Evolutionary conservation across 2,113 vertebrate species (phyloP), one percentile per base, ranked within the genome.

Genomic region (Phalacrocorax pelagicus): DNA sequence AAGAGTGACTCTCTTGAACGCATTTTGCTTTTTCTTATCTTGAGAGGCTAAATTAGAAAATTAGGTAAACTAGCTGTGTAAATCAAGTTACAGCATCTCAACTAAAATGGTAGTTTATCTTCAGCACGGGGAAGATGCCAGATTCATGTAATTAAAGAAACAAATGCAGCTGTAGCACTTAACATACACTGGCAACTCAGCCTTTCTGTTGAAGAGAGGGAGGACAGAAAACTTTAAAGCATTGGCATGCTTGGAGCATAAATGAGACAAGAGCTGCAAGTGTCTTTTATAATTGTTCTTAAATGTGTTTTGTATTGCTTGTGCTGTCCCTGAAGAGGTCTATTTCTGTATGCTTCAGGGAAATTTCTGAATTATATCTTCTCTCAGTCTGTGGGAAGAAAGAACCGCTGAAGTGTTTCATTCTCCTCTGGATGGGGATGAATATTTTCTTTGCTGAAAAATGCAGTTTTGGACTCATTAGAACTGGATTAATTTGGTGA

Each of bases 71-170:
- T 82, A 88, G 81, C 65, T 61, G 63, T 54, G 74, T 86, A 83
- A 92, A 86, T 95, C 93, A 95, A 88, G 79, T 61, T 86, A 58
- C 44, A 72, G 55, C 81, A 86, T 82, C 34, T 96, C 83, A 88
- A 23, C 89, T 95, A 82, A 97, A 95, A 95, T 92, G 90, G 94
- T 91, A 95, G 72, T 96, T 96, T 95, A 71, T 96, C 90, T 95
- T 92, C 23, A 0, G 77, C 67, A 46, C 0, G 0, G 38, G 65
- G 70, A 61, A 81, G 90, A 96, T 93, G 95, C 92, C 92, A 92
- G 90, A 81, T 82, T 87, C 71, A 30, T 88, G 82, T 93, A 94
- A 92, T 95, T 54, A 95, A 91, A 94, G 81, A 89, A 96, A 93
- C 83, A 85, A 90, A 95, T 83, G 90, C 49, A 69, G 80, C 78